Conservation (phyloP, 1,140 invertebrate genomes). For the Penaeus vannamei region DNA sequence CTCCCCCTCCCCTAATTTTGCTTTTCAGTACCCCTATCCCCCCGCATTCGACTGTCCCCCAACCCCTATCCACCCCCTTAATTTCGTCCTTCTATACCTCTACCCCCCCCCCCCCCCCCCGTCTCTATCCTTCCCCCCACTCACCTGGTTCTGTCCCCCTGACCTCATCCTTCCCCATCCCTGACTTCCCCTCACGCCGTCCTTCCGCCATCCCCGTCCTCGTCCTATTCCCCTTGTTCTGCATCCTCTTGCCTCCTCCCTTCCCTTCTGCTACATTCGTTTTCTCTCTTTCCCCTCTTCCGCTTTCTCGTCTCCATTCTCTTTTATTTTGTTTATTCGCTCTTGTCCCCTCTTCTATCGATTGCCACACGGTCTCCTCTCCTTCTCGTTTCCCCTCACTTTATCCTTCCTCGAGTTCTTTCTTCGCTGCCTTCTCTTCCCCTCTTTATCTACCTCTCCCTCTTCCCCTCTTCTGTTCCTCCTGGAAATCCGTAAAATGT, state of each 20-base stretch:
- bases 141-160: neutral
- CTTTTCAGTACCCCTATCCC: neutral
- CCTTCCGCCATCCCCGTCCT: neutral
- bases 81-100: no score
- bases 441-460: neutral
- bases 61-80: no score
- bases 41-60: neutral
- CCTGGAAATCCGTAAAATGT: no score
- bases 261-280: neutral
- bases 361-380: neutral
- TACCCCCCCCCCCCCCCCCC: neutral
- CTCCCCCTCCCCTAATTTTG: neutral
- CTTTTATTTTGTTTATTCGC: neutral
- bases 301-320: constrained; percentile 30
- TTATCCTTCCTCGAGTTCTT: neutral
- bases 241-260: neutral
- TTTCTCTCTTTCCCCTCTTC: constrained; percentile 11
- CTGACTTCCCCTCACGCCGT: neutral
- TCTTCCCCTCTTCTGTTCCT: neutral
- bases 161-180: neutral
- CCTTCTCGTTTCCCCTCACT: constrained; percentile 4
- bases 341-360: neutral
- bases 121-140: neutral
- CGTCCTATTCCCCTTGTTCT: no score
- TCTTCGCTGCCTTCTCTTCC: neutral